A percentile compares a stretch with the other conserved stretches of the same genome.
These are phyloP conservation scores for Thumatha senex DNA, from an alignment of 2,888 invertebrate species.

Conservation along the genomic window DNA sequence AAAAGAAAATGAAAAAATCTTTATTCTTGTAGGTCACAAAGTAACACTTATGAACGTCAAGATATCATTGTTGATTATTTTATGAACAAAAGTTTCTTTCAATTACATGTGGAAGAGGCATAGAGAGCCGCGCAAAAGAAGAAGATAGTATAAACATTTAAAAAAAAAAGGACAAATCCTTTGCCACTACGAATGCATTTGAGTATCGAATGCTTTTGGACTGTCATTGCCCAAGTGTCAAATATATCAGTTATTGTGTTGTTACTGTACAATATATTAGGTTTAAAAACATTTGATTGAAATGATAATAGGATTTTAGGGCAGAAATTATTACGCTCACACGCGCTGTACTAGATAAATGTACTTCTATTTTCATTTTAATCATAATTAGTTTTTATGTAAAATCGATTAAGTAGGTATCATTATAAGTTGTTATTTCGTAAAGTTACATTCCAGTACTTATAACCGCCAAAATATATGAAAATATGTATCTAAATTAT, in stretches of 20 bases:
- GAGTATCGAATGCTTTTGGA: no score
- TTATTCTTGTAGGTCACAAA: no score
- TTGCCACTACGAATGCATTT: no score
- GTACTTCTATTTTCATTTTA: constrained; percentile 81
- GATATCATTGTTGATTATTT: no score
- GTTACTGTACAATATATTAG: constrained; percentile 14
- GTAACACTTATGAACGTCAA: no score
- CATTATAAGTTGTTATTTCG: constrained; percentile 26
- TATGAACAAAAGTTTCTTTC: no score
- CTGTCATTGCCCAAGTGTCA: no score
- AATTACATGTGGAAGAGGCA: no score
- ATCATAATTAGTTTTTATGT: constrained; percentile 51
- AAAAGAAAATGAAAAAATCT: no score
- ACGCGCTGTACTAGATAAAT: constrained; percentile 35
- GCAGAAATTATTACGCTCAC: constrained; percentile 44
- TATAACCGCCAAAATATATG: constrained; percentile 46
- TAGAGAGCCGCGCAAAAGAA: no score
- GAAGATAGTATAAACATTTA: no score
- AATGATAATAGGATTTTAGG: constrained; percentile 78
- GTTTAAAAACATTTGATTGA: constrained; percentile 53
- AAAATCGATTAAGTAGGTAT: constrained; percentile 19
- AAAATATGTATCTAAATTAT: constrained; percentile 17
- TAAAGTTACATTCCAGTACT: constrained; percentile 33
- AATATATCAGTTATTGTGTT: not conserved
- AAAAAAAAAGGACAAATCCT: no score